These are phyloP conservation scores for Notarius quadriscutis DNA, from an alignment of 2,113 vertebrate species.

Conservation along the genomic window DNA sequence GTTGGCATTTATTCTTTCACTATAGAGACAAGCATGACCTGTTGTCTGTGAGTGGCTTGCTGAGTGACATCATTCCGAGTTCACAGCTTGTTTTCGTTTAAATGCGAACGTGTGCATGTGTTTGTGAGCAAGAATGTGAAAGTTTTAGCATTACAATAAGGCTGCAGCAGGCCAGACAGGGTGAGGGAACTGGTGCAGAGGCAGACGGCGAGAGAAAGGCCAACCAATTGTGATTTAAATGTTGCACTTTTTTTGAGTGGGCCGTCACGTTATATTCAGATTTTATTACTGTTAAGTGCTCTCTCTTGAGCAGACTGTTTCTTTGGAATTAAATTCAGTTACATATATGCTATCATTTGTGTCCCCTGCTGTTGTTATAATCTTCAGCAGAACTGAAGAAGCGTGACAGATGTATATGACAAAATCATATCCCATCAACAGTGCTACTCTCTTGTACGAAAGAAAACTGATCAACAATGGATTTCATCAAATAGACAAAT, in stretches of 20 bases:
- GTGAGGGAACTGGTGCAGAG: slow-evolving; percentile 23
- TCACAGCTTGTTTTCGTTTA: slow-evolving; percentile 40
- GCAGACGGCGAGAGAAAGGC: slow-evolving; percentile 42
- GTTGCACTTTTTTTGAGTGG: not conserved
- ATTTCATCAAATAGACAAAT: not conserved
- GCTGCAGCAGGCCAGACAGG: slow-evolving; percentile 43
- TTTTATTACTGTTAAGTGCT: not conserved
- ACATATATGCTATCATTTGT: not conserved
- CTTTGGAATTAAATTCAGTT: not conserved
- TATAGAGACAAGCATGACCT: slow-evolving; percentile 18
- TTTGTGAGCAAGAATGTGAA: not conserved
- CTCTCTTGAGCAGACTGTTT: slow-evolving; percentile 30
- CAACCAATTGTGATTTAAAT: slow-evolving; percentile 51
- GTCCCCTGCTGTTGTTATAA: not conserved
- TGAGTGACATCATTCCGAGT: slow-evolving; percentile 28
- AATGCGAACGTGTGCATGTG: slow-evolving; percentile 24
- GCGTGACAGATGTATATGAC: not conserved
- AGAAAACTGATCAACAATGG: not conserved
- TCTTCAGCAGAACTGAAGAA: not conserved
- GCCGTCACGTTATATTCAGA: not conserved
- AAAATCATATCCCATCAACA: not conserved
- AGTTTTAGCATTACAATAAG: slow-evolving; percentile 48
- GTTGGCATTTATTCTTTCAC: slow-evolving; percentile 1
- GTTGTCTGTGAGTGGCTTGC: slow-evolving; percentile 1
- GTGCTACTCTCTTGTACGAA: not conserved